Percentiles rank a stretch among this genome's conserved stretches.
Evolutionary conservation across 2,888 invertebrate species (phyloP).

Genomic region (Drosophila stalkeri): DNA sequence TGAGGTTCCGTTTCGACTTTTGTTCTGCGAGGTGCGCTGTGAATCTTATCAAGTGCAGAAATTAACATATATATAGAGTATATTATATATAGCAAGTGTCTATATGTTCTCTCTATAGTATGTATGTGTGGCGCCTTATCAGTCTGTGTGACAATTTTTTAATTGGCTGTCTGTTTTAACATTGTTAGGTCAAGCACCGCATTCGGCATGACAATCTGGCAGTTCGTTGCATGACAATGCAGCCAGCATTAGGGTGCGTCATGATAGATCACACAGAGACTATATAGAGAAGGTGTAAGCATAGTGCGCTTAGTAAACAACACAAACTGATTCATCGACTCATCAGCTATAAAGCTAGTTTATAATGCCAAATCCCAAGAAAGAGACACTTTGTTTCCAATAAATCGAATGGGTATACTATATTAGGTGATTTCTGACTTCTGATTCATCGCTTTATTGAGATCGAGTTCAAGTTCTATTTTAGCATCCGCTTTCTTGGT

Average conservation of each 20-base stretch:
- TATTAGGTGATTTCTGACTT: constrained; percentile 26
- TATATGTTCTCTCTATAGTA: constrained; percentile 18
- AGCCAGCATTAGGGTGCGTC: constrained; percentile 50
- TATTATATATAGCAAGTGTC: constrained; percentile 20
- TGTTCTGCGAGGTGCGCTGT: constrained; percentile 41
- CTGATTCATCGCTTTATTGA: constrained; percentile 51
- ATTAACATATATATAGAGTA: constrained; percentile 53
- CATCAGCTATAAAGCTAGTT: constrained; percentile 7
- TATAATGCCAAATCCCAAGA: background rate
- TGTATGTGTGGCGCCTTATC: constrained; percentile 42
- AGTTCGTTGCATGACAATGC: constrained; percentile 56
- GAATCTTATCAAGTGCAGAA: constrained; percentile 70
- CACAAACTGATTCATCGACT: constrained; percentile 46
- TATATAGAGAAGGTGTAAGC: background rate
- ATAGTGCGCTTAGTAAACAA: background rate
- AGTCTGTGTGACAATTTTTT: constrained; percentile 57
- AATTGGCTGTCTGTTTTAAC: constrained; percentile 66
- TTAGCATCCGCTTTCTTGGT: constrained; percentile 66
- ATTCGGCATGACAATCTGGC: constrained; percentile 59
- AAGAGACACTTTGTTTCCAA: constrained; percentile 4
- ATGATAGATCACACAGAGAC: constrained; percentile 20
- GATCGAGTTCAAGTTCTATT: constrained; percentile 43
- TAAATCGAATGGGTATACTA: constrained; percentile 8
- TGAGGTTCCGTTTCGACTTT: constrained; percentile 31
- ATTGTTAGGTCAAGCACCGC: constrained; percentile 77